Base-by-base conservation (phyloP, 2,888 invertebrate genomes). In the Nematopogon swammerdamellus region DNA sequence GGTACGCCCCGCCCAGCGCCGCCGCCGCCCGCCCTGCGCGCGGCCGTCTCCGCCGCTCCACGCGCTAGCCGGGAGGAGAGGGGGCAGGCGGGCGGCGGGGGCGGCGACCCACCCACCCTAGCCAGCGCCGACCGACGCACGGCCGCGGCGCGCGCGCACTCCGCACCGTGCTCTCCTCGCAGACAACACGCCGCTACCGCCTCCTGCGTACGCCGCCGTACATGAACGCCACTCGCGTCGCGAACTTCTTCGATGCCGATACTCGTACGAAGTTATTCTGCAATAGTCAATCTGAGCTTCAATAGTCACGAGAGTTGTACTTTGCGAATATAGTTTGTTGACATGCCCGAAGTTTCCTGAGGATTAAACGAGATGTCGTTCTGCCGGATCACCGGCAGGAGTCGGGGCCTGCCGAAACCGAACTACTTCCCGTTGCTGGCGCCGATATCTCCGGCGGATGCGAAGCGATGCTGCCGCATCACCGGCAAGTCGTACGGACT, bases 371-470 rank as follows among this genome's bases (percentile, higher is more conserved):
- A 36, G 50, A 85, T 88, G 83, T 88, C 89, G 63, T 88, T 86
- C 69, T 92, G 91, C 70, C 85, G 90, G 68, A 90, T 91, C 59
- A 92, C 91, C 52, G 89, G 91, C 60, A 86, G 86, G 67, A 89
- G 89, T 68, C 83, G 88, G 59, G 86, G 89, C 60, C 83, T 91
- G 61, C 91, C 91, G 49, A 87, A 90, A 64, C 90, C 91, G 49
- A 89, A 91, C 68, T 92, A 91, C 65, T 88, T 91, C 62, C 91
- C 92, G 18, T 77, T 92, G 48, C 77, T 91, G 56, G 88, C 89
- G 45, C 91, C 91, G 3, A 86, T 91, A 53, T 89, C 90, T 47
- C 90, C 91, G 14, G 89, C 89, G n/a, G 91, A 91, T 63, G 91
- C 91, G 1, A 85, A 88, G 61, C 82, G 90, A 53, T 86, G 87